phyloP scores from a whole-genome alignment of 2,797 vertebrate species.

The Dermochelys coriacea region DNA sequence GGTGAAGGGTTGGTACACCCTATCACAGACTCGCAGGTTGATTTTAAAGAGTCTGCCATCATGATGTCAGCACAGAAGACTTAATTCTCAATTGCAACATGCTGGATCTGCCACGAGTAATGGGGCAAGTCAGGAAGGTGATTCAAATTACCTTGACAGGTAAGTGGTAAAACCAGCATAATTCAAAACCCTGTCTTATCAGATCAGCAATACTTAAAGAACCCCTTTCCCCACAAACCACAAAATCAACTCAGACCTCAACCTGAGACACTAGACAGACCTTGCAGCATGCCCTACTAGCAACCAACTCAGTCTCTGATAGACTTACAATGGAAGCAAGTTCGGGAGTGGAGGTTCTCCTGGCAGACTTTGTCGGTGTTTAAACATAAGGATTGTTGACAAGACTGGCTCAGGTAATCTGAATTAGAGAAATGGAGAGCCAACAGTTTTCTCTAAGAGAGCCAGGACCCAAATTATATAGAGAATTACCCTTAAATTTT shows the following conservation, averaged over 20 bases:
- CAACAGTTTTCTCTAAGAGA: not conserved
- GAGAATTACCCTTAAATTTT: not conserved
- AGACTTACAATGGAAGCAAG: not conserved
- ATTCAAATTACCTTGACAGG: not conserved
- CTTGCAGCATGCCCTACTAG: not conserved
- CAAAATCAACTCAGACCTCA: not conserved
- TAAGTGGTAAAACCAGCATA: not conserved
- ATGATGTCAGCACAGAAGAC: fast-evolving
- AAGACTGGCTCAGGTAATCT: not conserved
- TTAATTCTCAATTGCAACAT: too few relatives aligned
- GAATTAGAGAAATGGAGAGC: not conserved
- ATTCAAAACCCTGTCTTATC: fast-evolving
- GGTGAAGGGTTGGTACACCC: too few relatives aligned
- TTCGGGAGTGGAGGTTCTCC: too few relatives aligned
- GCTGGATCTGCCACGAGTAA: not conserved
- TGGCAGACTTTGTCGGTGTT: not conserved
- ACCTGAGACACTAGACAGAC: fast-evolving
- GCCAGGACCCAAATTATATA: not conserved
- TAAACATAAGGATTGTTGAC: not conserved
- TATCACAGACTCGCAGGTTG: too few relatives aligned
- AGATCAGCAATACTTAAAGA: fast-evolving
- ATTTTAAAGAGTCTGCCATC: not conserved
- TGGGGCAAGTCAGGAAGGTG: fast-evolving
- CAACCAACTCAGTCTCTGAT: not conserved
- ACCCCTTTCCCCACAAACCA: fast-evolving